These are phyloP conservation scores for Meloidogyne exigua DNA, from an alignment of 1,140 invertebrate species.

Conservation along the genomic window DNA sequence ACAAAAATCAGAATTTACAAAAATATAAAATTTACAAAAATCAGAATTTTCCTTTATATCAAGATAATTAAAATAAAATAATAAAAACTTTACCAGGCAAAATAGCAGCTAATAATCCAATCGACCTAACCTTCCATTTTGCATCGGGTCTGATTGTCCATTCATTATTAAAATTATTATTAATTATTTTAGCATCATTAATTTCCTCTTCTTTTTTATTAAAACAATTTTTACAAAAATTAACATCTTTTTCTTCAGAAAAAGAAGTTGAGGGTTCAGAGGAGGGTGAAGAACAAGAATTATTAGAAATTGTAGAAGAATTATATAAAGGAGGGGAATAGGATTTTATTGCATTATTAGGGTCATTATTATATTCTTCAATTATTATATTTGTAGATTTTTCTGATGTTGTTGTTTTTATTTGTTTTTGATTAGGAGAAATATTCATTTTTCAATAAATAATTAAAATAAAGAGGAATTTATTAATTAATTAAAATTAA, in stretches of 20 bases:
- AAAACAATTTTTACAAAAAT: slow-evolving; percentile 5
- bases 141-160: slow-evolving; percentile 14
- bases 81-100: slow-evolving; percentile 15
- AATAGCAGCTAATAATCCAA: slow-evolving; percentile 23
- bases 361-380: background rate
- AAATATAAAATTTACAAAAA: background rate
- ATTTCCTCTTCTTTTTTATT: background rate
- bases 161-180: background rate
- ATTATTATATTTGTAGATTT: slow-evolving; percentile 1
- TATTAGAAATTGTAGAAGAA: slow-evolving; percentile 14
- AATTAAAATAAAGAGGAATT: too few relatives aligned
- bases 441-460: too few relatives aligned
- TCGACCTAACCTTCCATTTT: slow-evolving; percentile 22
- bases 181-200: background rate
- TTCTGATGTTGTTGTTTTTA: background rate
- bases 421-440: too few relatives aligned
- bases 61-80: background rate
- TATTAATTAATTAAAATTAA: background rate
- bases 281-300: background rate
- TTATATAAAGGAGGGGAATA: slow-evolving; percentile 6
- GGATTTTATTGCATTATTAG: background rate
- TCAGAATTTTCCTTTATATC: background rate
- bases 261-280: background rate
- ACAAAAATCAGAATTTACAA: background rate
- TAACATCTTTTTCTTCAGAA: background rate